Conservation (phyloP, 2,797 vertebrate species). For the Scomberomorus guttatus region DNA sequence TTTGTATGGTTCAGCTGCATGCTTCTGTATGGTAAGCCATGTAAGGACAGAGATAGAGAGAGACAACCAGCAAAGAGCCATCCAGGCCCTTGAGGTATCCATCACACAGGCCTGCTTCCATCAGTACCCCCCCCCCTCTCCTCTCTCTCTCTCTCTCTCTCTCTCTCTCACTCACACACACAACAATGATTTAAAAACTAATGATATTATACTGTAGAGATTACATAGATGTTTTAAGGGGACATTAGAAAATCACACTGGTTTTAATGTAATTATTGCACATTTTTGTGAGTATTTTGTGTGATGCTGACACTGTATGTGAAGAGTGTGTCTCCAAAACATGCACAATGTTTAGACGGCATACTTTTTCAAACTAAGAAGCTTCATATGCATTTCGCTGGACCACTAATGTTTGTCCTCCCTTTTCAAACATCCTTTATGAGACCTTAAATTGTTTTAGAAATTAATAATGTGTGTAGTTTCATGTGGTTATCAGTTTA, state of each 20-base stretch:
- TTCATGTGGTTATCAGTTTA: constrained; percentile 2
- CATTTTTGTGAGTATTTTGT: not conserved
- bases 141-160: constrained; percentile 6
- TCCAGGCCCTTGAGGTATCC: constrained; percentile 76
- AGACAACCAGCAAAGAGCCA: constrained; percentile 65
- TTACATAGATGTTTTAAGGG: constrained; percentile 33
- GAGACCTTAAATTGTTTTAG: not conserved
- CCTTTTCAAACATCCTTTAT: not conserved
- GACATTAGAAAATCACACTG: constrained; percentile 27
- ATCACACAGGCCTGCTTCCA: constrained; percentile 56
- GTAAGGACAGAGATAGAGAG: constrained; percentile 75
- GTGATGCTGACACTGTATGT: too few species aligned
- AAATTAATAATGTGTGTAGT: not conserved
- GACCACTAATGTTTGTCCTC: not conserved
- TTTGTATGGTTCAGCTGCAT: constrained; percentile 80
- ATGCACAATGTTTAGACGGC: not conserved
- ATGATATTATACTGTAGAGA: constrained; percentile 63
- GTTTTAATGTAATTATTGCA: constrained; percentile 11
- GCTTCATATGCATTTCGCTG: not conserved
- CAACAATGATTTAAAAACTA: constrained; percentile 72
- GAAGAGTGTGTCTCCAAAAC: not conserved
- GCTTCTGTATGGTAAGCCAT: constrained; percentile 71
- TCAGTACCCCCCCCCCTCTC: constrained; percentile 42
- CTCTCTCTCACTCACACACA: constrained; percentile 5
- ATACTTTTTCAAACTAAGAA: not conserved